Conservation (phyloP, 2,888 invertebrate species). For the Agrotis segetum region DNA sequence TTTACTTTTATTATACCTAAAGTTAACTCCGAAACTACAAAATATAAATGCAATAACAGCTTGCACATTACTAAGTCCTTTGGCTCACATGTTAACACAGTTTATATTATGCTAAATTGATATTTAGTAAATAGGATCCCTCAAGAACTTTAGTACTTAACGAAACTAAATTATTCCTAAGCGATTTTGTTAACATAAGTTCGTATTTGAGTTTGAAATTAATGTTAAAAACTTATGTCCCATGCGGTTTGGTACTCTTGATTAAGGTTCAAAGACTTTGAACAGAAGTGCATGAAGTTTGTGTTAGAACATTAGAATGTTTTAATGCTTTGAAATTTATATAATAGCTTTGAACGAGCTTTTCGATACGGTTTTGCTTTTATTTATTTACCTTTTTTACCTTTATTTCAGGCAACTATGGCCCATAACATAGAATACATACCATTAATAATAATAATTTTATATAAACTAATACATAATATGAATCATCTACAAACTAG, state of each 20-base stretch:
- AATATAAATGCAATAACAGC: constrained; percentile 18
- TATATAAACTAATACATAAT: too few species aligned
- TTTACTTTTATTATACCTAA: background rate
- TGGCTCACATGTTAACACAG: constrained; percentile 23
- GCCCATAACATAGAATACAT: too few species aligned
- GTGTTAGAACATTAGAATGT: constrained; percentile 17
- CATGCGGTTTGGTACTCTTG: constrained; percentile 36
- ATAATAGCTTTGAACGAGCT: too few species aligned
- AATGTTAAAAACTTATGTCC: constrained; percentile 59
- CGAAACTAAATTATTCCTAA: constrained; percentile 57
- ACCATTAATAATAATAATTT: too few species aligned
- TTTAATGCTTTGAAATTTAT: background rate
- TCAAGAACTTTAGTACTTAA: constrained; percentile 51
- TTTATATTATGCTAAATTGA: constrained; percentile 48
- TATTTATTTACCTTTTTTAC: too few species aligned
- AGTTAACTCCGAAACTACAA: constrained; percentile 8
- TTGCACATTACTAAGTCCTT: constrained; percentile 25
- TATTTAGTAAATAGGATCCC: constrained; percentile 55
- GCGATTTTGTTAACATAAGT: constrained; percentile 56
- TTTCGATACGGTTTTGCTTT: too few species aligned
- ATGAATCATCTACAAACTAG: too few species aligned
- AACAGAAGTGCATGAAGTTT: constrained; percentile 29
- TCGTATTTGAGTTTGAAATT: constrained; percentile 49
- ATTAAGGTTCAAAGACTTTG: constrained; percentile 48
- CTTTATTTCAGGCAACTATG: too few species aligned